Percentiles rank a stretch among this genome's conserved stretches.
phyloP scores from a whole-genome alignment of 1,140 invertebrate genomes.

The Ceratina calcarata region DNA sequence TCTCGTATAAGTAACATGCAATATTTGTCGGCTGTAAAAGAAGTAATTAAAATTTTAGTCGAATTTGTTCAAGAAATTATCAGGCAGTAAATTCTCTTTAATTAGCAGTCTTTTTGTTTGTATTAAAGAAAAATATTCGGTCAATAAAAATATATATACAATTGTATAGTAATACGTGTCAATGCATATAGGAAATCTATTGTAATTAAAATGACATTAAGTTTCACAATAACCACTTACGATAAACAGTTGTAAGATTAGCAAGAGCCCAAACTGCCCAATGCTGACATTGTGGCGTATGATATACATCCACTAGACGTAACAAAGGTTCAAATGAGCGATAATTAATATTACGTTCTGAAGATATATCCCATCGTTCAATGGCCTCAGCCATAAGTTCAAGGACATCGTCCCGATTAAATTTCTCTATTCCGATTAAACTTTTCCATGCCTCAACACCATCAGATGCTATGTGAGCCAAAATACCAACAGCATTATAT shows the following conservation, averaged over 20 bases:
- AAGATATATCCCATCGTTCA: slow-evolving; percentile 91
- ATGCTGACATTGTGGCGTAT: slow-evolving; percentile 94
- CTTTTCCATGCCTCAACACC: slow-evolving; percentile 90
- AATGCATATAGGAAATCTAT: background rate
- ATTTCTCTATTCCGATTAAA: slow-evolving; percentile 80
- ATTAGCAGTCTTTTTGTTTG: too few relatives aligned
- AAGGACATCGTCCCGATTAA: slow-evolving; percentile 88
- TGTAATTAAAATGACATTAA: slow-evolving; percentile 4
- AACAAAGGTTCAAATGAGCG: slow-evolving; percentile 96
- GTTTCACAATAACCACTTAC: slow-evolving; percentile 82
- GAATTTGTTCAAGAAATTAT: background rate
- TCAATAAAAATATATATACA: too few relatives aligned
- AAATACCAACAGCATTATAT: slow-evolving; percentile 97
- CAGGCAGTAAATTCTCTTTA: too few relatives aligned
- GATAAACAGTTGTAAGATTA: slow-evolving; percentile 95
- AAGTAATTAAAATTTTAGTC: slow-evolving; percentile 19
- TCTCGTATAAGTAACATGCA: slow-evolving; percentile 92
- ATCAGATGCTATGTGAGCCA: slow-evolving; percentile 97
- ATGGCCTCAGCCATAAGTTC: slow-evolving; percentile 90
- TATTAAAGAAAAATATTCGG: too few relatives aligned
- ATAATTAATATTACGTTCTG: slow-evolving; percentile 97
- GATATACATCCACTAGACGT: slow-evolving; percentile 87
- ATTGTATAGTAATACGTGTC: background rate
- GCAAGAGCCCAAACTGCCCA: slow-evolving; percentile 99
- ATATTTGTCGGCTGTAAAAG: slow-evolving; percentile 89